Base-by-base conservation (phyloP, 2,888 invertebrate species). In the Cerastis rubricosa region DNA sequence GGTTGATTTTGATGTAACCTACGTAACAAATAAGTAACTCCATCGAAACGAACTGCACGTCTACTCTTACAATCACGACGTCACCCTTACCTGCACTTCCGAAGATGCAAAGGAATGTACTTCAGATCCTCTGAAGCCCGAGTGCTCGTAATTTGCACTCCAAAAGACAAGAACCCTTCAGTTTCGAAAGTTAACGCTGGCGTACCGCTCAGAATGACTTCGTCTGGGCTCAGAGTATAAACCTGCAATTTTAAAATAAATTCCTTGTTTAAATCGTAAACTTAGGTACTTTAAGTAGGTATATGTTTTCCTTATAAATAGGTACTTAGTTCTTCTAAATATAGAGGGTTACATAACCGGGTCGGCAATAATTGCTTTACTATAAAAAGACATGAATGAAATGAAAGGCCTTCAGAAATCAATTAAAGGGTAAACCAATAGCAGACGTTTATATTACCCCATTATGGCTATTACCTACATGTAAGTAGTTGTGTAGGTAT, bases 151-250 rank as follows among this genome's bases (percentile, higher is more conserved):
- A 96, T 94, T 85, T 93, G 91, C 51, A 96, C 91, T 59, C 94
- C 95, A 66, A 96, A 92, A 25, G 92, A 89, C 43, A 95, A 87
- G 81, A 92, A 93, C 2, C 95, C 95, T 75, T 93, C 92, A 0
- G 86, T 84, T 45, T 93, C 91, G 79, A 94, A 92, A 19, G 85
- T 89, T 76, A 93, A 91, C 1, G 92, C 91, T 4, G 93, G 91
- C 9, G 94, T 91, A 0, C 94, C 94, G 78, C 91, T 92, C 65
- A 94, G 90, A 12, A 95, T 92, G 4, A 94, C 85, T 80, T 96
- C 97, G 75, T 95, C 92, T 17, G 96, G 95, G 69, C 93, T 94
- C 68, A 95, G 93, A n/a, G 96, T 93, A 84, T 93, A 96, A 43
- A 96, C 88, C 97, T 97, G 85, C 14, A 87, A 89, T 75, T 78